phyloP scores from a whole-genome alignment of 2,797 vertebrate genomes.

The Sebastes taczanowskii region DNA sequence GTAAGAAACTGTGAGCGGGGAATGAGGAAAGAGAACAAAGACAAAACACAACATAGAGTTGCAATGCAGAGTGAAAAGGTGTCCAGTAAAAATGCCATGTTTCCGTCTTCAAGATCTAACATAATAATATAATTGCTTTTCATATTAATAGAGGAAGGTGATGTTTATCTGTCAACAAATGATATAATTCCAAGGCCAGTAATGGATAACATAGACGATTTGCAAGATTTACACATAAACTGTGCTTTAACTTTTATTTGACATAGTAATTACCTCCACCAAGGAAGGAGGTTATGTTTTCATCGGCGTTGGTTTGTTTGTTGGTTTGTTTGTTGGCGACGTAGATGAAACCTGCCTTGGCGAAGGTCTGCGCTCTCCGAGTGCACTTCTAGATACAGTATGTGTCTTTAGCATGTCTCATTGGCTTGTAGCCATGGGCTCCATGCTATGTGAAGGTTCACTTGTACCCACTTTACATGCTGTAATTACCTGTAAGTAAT shows the following conservation, averaged over 20 bases:
- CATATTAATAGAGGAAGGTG: neutral
- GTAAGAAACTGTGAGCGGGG: slow-evolving; percentile 23
- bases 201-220: neutral
- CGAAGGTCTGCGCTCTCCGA: too few relatives aligned
- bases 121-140: neutral
- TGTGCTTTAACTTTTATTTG: slow-evolving; percentile 1
- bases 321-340: too few relatives aligned
- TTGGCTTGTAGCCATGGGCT: neutral
- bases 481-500: slow-evolving; percentile 18
- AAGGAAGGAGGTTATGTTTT: too few relatives aligned
- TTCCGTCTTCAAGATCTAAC: slow-evolving; percentile 30
- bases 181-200: neutral
- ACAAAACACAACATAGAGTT: slow-evolving; percentile 13
- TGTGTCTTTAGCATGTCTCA: neutral
- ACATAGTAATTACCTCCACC: neutral
- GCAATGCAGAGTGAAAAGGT: neutral
- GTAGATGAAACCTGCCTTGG: too few relatives aligned
- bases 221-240: neutral
- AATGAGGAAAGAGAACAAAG: slow-evolving; percentile 40
- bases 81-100: neutral
- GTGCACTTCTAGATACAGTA: neutral
- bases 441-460: neutral
- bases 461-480: neutral
- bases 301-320: too few relatives aligned
- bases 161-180: neutral